Conservation (phyloP, 2,888 invertebrate genomes). For the Bugulina stolonifera region DNA sequence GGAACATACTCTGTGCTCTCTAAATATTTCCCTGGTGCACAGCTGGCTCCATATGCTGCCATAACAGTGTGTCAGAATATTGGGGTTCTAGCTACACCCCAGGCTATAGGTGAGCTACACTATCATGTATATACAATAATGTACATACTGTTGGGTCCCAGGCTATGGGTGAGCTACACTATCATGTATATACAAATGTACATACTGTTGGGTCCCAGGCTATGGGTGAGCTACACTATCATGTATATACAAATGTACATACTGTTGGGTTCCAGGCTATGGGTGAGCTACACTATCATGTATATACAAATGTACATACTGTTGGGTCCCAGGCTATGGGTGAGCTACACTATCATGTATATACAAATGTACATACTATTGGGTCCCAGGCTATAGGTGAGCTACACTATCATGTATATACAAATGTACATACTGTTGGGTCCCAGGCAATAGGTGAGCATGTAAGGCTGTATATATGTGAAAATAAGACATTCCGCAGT, state of each 20-base stretch:
- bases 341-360: not conserved
- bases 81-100: conserved; percentile 12
- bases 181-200: not conserved
- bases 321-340: not conserved
- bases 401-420: not conserved
- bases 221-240: not conserved
- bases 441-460: too few relatives aligned
- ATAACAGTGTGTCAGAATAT: conserved; percentile 20
- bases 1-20: conserved; percentile 1
- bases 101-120: not conserved
- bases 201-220: not conserved
- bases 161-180: not conserved
- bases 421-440: not conserved
- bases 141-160: not conserved
- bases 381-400: not conserved
- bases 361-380: not conserved
- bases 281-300: too few relatives aligned
- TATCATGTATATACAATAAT: not conserved
- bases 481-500: too few relatives aligned
- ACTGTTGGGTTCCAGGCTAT: not conserved
- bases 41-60: conserved; percentile 16
- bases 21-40: not conserved
- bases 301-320: too few relatives aligned
- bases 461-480: too few relatives aligned
- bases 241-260: too few relatives aligned